Evolutionary conservation across 1,140 invertebrate species (phyloP).

Genomic region (Leguminivora glycinivorella): DNA sequence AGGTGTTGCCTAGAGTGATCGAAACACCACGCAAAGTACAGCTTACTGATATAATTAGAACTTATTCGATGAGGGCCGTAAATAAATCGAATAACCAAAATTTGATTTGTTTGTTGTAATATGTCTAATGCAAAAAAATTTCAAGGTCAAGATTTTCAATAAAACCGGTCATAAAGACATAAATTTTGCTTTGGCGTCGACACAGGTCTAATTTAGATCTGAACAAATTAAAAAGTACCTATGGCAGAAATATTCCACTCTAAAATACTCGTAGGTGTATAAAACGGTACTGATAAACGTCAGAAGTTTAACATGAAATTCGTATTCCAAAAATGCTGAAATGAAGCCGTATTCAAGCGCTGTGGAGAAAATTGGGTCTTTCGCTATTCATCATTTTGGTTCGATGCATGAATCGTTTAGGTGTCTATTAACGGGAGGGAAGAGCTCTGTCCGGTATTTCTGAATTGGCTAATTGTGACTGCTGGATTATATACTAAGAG

Average conservation of each 20-base stretch:
- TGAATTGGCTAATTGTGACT: neutral
- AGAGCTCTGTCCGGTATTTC: neutral
- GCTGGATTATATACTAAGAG: neutral
- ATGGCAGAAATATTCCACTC: neutral
- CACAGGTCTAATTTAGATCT: too few relatives aligned
- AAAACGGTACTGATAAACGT: neutral
- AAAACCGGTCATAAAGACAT: too few relatives aligned
- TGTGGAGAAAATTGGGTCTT: conserved; percentile 46
- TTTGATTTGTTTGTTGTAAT: too few relatives aligned
- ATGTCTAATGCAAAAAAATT: too few relatives aligned
- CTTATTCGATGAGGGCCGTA: too few relatives aligned
- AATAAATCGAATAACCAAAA: too few relatives aligned
- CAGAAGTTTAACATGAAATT: conserved; percentile 30
- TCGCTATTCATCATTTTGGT: conserved; percentile 38
- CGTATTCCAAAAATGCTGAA: conserved; percentile 40
- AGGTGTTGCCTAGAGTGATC: too few relatives aligned
- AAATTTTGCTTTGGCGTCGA: too few relatives aligned
- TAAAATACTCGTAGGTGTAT: neutral
- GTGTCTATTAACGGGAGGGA: conserved; percentile 19
- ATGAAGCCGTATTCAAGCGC: conserved; percentile 44
- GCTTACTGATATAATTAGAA: too few relatives aligned
- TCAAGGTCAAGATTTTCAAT: too few relatives aligned
- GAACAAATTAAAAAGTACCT: too few relatives aligned
- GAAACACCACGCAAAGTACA: too few relatives aligned
- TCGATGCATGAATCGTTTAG: conserved; percentile 24